Conservation (phyloP, 92 coral and sea anemone genomes). For the Umimayanthus chanpuru region DNA sequence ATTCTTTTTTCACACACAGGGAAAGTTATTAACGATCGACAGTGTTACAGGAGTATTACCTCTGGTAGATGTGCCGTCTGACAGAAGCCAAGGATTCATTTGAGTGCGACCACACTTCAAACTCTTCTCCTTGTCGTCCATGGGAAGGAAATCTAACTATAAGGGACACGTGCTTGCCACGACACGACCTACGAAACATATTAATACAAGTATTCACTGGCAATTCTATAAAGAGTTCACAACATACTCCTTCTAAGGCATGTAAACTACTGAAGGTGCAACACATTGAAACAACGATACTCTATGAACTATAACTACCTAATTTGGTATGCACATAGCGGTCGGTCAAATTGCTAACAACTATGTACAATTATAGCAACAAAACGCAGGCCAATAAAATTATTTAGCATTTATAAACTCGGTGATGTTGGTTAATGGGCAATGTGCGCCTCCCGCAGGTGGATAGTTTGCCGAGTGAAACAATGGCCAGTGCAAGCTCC, state of each 20-base stretch:
- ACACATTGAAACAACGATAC: too few species aligned
- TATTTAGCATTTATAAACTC: too few species aligned
- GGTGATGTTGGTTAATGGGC: too few species aligned
- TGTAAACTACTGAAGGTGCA: too few species aligned
- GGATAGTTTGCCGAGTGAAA: too few species aligned
- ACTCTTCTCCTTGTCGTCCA: slow-evolving; percentile 98
- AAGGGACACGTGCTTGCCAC: slow-evolving; percentile 91
- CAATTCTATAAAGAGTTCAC: neutral
- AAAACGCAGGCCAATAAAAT: too few species aligned
- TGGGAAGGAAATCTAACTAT: slow-evolving; percentile 93
- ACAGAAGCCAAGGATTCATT: slow-evolving; percentile 96
- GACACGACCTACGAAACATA: slow-evolving; percentile 70
- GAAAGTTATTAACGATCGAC: neutral
- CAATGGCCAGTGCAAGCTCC: too few species aligned
- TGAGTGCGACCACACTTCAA: slow-evolving; percentile 96
- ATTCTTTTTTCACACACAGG: neutral
- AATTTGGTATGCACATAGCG: too few species aligned
- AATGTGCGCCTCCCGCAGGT: too few species aligned
- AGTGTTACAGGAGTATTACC: slow-evolving; percentile 51
- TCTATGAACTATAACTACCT: too few species aligned
- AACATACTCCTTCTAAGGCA: neutral
- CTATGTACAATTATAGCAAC: too few species aligned
- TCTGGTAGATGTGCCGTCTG: slow-evolving; percentile 87
- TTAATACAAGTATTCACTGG: neutral
- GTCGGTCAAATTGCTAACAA: too few species aligned